These are phyloP conservation scores for Scolopax bukidnonensis DNA, from an alignment of 2,797 vertebrate genomes.

Conservation along the genomic window DNA sequence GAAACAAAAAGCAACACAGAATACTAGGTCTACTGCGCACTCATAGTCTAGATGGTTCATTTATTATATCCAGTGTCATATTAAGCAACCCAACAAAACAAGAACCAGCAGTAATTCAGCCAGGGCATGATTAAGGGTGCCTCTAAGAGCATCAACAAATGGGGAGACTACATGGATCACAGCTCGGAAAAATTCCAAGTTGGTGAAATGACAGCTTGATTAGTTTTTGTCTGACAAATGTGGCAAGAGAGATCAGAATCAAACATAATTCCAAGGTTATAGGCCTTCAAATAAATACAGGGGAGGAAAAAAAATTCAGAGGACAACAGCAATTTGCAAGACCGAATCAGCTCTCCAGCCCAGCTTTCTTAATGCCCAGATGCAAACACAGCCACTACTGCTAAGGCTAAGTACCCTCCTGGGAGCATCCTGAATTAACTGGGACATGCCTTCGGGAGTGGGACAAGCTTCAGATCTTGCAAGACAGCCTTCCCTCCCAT, in stretches of 20 bases:
- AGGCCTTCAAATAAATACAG: conserved; percentile 27
- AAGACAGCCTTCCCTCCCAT: not conserved
- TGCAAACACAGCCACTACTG: not conserved
- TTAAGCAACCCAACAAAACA: conserved; percentile 8
- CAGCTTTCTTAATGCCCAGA: not conserved
- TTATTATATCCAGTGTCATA: not conserved
- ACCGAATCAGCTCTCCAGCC: not conserved
- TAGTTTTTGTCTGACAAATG: conserved; percentile 58
- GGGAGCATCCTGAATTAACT: not conserved
- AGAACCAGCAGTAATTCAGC: conserved; percentile 12
- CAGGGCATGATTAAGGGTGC: conserved; percentile 33
- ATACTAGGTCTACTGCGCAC: not conserved
- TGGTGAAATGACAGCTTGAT: conserved; percentile 63
- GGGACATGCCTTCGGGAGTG: not conserved
- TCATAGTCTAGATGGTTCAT: not conserved
- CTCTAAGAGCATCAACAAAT: conserved; percentile 9
- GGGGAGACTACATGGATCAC: conserved; percentile 51
- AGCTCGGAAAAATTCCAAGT: not conserved
- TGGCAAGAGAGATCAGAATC: conserved; percentile 22
- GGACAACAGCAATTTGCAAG: not conserved
- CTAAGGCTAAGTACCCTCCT: not conserved
- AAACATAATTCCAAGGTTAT: conserved; percentile 53
- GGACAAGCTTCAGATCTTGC: not conserved
- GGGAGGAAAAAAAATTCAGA: not conserved
- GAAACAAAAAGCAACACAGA: not conserved